Evolutionary conservation across 1,140 invertebrate species (phyloP).

Genomic region (Papilio xuthus): DNA sequence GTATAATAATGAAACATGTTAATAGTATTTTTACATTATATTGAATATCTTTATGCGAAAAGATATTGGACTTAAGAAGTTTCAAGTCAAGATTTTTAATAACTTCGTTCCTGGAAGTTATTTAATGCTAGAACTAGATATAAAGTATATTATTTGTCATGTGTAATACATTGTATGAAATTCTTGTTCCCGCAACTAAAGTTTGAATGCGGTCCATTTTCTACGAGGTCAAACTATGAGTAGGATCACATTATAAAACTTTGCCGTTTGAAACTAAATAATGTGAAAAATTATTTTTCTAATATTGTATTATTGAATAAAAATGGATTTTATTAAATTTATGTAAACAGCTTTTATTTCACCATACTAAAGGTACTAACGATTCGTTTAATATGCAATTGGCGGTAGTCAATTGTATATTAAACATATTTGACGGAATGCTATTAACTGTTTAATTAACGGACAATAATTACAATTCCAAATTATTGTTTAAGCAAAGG

Average conservation of each 20-base stretch:
- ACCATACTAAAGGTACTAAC: too few relatives aligned
- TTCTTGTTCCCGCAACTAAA: slow-evolving; percentile 1
- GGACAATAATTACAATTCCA: too few relatives aligned
- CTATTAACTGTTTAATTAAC: too few relatives aligned
- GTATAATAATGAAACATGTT: neutral
- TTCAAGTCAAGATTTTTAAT: neutral
- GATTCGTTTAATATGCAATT: too few relatives aligned
- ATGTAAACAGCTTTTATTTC: too few relatives aligned
- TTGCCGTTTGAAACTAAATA: neutral
- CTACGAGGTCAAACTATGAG: slow-evolving; percentile 5
- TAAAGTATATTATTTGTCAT: neutral
- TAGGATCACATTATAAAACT: slow-evolving; percentile 20
- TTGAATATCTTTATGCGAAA: neutral
- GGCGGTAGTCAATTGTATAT: too few relatives aligned
- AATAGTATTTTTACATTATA: neutral
- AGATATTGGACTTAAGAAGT: neutral
- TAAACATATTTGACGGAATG: too few relatives aligned
- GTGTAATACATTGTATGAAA: neutral
- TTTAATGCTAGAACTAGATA: neutral
- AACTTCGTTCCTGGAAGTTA: neutral
- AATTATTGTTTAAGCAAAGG: too few relatives aligned
- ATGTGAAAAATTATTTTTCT: neutral
- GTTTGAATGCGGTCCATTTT: slow-evolving; percentile 14
- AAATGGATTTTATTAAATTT: neutral
- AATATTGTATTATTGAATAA: neutral